These are phyloP conservation scores for Zaprionus capensis DNA, from an alignment of 1,140 invertebrate genomes.

Conservation along the genomic window DNA sequence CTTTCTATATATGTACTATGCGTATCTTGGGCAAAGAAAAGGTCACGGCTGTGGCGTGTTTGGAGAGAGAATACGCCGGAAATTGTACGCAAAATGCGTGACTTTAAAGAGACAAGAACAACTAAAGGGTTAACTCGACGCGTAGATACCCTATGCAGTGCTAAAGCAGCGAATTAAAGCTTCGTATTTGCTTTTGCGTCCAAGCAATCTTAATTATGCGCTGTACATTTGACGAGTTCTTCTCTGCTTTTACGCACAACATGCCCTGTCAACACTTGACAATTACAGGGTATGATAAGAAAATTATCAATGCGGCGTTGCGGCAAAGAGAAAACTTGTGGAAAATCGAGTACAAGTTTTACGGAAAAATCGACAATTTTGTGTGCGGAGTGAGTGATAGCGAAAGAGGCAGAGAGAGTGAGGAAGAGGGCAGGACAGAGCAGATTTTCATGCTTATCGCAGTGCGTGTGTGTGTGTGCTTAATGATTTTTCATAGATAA, in stretches of 20 bases:
- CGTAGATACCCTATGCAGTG: not conserved
- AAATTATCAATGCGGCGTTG: conserved; percentile 13
- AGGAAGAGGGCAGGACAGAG: conserved; percentile 30
- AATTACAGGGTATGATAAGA: conserved; percentile 9
- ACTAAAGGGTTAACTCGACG: not conserved
- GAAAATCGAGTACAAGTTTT: conserved; percentile 18
- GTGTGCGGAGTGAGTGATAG: not conserved
- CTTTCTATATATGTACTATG: not conserved
- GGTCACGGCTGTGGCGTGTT: conserved; percentile 33
- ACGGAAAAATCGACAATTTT: conserved; percentile 13
- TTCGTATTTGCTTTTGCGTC: too few relatives aligned
- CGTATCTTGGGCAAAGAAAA: conserved; percentile 18
- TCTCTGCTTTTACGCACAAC: not conserved
- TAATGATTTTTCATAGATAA: conserved; percentile 67
- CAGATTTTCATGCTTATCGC: conserved; percentile 61
- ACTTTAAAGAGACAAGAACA: not conserved
- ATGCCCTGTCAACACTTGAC: not conserved
- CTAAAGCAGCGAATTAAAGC: too few relatives aligned
- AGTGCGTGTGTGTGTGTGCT: conserved; percentile 44
- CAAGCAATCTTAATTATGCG: not conserved
- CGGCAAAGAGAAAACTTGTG: conserved; percentile 8
- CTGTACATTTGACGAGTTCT: not conserved
- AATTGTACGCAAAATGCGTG: conserved; percentile 13
- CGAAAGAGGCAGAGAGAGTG: not conserved
- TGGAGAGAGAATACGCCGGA: conserved; percentile 15